Percentiles rank a stretch among this genome's conserved stretches.
Conservation (phyloP, 2,797 vertebrate genomes). For the Lithobates pipiens region DNA sequence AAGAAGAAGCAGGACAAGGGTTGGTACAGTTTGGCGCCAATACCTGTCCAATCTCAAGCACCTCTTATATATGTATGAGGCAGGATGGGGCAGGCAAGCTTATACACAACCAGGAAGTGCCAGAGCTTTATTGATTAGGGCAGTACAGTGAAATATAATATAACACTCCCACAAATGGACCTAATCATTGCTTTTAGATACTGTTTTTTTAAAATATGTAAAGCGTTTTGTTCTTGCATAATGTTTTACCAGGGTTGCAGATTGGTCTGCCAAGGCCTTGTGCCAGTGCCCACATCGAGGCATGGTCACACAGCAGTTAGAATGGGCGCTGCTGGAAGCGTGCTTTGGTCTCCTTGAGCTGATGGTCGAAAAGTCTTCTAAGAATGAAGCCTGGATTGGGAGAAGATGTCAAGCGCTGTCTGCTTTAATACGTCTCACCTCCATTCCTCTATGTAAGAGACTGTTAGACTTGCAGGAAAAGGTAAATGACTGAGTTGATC, state of each 20-base stretch:
- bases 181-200: too few relatives aligned
- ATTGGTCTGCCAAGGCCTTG: slow-evolving; percentile 73
- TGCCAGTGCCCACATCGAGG: slow-evolving; percentile 73
- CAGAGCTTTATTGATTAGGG: too few relatives aligned
- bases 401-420: slow-evolving; percentile 69
- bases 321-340: slow-evolving; percentile 74
- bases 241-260: slow-evolving; percentile 65
- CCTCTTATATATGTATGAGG: too few relatives aligned
- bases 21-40: too few relatives aligned
- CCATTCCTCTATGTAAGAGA: slow-evolving; percentile 68
- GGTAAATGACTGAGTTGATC: slow-evolving; percentile 52
- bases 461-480: slow-evolving; percentile 72
- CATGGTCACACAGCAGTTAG: slow-evolving; percentile 73
- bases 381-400: slow-evolving; percentile 66
- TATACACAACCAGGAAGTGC: too few relatives aligned
- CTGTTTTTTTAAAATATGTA: too few relatives aligned
- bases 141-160: too few relatives aligned
- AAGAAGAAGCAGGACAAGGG: too few relatives aligned
- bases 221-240: too few relatives aligned
- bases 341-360: slow-evolving; percentile 75
- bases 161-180: too few relatives aligned
- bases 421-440: slow-evolving; percentile 67
- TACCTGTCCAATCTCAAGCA: too few relatives aligned
- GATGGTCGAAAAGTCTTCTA: slow-evolving; percentile 67
- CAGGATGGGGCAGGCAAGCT: too few relatives aligned